Evolutionary conservation across 2,797 vertebrate species (phyloP).

Genomic region (Telmatherina bonti): DNA sequence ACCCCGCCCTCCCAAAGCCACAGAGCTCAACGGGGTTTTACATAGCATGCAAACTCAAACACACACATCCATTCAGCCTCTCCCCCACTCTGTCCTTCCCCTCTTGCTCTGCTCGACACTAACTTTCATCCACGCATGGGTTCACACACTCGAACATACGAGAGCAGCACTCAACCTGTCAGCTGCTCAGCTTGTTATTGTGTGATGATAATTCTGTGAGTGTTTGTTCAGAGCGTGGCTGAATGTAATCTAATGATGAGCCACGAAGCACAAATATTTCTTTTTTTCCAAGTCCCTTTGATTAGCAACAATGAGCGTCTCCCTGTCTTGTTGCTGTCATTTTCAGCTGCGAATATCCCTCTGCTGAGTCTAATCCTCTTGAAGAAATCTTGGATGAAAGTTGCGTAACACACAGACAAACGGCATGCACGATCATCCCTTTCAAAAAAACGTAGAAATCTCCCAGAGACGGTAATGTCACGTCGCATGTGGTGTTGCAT

Average conservation of each 20-base stretch:
- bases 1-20: slow-evolving; percentile 28
- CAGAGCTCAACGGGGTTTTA: slow-evolving; percentile 37
- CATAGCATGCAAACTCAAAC: slow-evolving; percentile 23
- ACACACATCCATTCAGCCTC: slow-evolving; percentile 18
- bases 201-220: no score
- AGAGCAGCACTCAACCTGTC: slow-evolving; percentile 46
- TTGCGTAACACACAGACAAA: slow-evolving; percentile 41
- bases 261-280: slow-evolving; percentile 28
- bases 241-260: slow-evolving; percentile 34
- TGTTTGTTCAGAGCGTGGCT: slow-evolving; percentile 17
- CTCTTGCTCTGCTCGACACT: slow-evolving; percentile 10
- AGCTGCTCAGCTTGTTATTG: no score
- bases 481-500: slow-evolving; percentile 1
- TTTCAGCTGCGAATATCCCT: slow-evolving; percentile 23
- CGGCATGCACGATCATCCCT: slow-evolving; percentile 14
- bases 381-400: neutral
- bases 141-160: slow-evolving; percentile 9
- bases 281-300: slow-evolving; percentile 40
- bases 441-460: slow-evolving; percentile 1
- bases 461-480: slow-evolving; percentile 6
- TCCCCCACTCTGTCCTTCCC: slow-evolving; percentile 22
- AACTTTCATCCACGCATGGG: slow-evolving; percentile 28
- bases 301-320: slow-evolving; percentile 36
- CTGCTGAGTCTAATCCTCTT: slow-evolving; percentile 28
- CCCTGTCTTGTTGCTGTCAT: slow-evolving; percentile 5